phyloP scores from a whole-genome alignment of 2,113 vertebrate species.

The Melanotaenia duboulayi region DNA sequence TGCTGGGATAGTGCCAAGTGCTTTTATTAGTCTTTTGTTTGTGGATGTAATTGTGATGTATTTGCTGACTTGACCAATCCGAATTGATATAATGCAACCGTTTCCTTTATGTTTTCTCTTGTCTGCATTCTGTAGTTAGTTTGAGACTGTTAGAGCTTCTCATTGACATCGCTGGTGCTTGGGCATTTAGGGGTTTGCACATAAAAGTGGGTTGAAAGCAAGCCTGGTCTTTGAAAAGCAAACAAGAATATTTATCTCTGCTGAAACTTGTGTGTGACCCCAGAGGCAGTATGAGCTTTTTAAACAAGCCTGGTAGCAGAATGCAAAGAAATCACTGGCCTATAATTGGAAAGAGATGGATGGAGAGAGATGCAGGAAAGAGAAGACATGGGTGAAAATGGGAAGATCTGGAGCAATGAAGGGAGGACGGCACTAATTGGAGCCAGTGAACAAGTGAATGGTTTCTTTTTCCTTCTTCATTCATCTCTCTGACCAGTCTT shows the following conservation, averaged over 20 bases:
- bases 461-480: conserved; percentile 20
- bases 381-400: conserved; percentile 9
- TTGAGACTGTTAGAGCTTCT: not conserved
- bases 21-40: conserved; percentile 3
- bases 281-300: conserved; percentile 16
- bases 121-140: not conserved
- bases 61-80: not conserved
- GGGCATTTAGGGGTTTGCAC: not conserved
- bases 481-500: conserved; percentile 24
- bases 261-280: not conserved
- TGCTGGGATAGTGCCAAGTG: conserved; percentile 12
- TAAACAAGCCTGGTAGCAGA: conserved; percentile 13
- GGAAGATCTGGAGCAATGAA: not conserved
- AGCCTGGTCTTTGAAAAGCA: not conserved
- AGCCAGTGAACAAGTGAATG: conserved; percentile 22
- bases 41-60: not conserved
- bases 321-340: conserved; percentile 9
- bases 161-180: not conserved
- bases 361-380: conserved; percentile 14
- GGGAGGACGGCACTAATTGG: conserved; percentile 1
- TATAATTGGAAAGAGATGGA: conserved; percentile 54
- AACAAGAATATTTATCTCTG: not conserved
- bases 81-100: not conserved
- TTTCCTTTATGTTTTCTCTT: not conserved
- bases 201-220: not conserved